Conservation (phyloP, 2,888 invertebrate genomes). For the Melieria picta region DNA sequence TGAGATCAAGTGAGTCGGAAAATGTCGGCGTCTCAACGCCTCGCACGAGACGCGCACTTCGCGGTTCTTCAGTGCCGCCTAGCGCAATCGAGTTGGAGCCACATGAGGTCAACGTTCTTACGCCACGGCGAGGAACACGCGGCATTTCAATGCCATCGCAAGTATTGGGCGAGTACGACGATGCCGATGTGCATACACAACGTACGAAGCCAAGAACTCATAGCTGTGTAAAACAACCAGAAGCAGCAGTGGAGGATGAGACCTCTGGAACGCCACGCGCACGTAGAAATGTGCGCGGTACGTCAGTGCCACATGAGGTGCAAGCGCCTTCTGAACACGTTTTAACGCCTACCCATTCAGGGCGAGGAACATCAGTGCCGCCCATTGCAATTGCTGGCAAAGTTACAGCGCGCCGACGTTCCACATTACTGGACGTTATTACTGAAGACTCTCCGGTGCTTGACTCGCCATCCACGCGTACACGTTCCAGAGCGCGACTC, state of each 20-base stretch:
- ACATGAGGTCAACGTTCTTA: slow-evolving; percentile 22
- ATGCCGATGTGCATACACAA: slow-evolving; percentile 25
- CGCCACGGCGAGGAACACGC: slow-evolving; percentile 41
- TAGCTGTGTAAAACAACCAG: slow-evolving; percentile 35
- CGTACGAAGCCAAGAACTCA: slow-evolving; percentile 27
- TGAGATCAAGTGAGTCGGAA: slow-evolving; percentile 21
- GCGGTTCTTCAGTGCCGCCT: slow-evolving; percentile 34
- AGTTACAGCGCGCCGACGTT: slow-evolving; percentile 46
- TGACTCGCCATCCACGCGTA: slow-evolving; percentile 51
- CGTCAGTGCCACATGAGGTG: slow-evolving; percentile 32
- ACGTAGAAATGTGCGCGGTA: slow-evolving; percentile 26
- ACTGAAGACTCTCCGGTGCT: slow-evolving; percentile 42
- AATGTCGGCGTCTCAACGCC: not conserved
- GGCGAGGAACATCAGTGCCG: slow-evolving; percentile 36
- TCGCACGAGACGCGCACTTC: slow-evolving; percentile 2
- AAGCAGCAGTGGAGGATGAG: slow-evolving; percentile 32
- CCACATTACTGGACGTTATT: slow-evolving; percentile 48
- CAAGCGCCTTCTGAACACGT: too few relatives aligned
- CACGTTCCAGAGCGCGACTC: slow-evolving; percentile 47
- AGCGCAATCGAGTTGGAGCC: slow-evolving; percentile 3
- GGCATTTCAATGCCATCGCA: slow-evolving; percentile 47
- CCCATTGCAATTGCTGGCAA: slow-evolving; percentile 33
- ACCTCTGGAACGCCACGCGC: slow-evolving; percentile 2
- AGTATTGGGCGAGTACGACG: slow-evolving; percentile 22
- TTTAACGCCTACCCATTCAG: slow-evolving; percentile 8